These are phyloP conservation scores for Echinops telfairi DNA, from an alignment of 2,113 vertebrate species.

Conservation along the genomic window DNA sequence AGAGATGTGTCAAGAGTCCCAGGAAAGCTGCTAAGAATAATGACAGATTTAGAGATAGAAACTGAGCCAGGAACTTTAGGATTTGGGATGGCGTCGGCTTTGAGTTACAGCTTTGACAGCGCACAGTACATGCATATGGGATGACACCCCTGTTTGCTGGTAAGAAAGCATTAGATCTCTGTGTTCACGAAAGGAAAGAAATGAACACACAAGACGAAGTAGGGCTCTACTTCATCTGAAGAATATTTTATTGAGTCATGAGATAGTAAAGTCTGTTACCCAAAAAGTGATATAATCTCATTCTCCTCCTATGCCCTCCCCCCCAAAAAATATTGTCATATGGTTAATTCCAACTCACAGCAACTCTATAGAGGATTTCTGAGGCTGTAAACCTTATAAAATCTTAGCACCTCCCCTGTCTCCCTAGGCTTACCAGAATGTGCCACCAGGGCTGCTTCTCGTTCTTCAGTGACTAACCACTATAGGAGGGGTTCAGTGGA, in stretches of 20 bases:
- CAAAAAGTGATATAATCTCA: not conserved
- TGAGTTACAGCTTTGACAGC: not conserved
- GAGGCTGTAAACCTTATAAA: no score
- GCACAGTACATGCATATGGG: not conserved
- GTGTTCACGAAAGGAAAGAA: conserved; percentile 20
- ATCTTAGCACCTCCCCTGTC: no score
- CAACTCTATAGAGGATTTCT: no score
- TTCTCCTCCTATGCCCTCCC: not conserved
- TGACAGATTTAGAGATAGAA: conserved; percentile 26
- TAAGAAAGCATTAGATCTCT: not conserved
- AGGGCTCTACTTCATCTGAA: not conserved
- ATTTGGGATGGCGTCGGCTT: not conserved
- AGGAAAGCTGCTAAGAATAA: not conserved
- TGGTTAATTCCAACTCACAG: no score
- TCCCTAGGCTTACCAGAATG: no score
- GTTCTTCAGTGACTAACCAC: no score
- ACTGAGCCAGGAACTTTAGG: conserved; percentile 28
- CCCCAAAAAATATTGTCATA: no score
- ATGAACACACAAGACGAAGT: not conserved
- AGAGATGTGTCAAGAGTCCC: not conserved
- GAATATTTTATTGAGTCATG: conserved; percentile 11
- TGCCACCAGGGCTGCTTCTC: no score
- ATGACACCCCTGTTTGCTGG: not conserved
- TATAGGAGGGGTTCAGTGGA: no score
- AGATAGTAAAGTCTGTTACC: not conserved